Base-by-base conservation (phyloP, 2,797 vertebrate species). In the Arnoldichthys spilopterus region DNA sequence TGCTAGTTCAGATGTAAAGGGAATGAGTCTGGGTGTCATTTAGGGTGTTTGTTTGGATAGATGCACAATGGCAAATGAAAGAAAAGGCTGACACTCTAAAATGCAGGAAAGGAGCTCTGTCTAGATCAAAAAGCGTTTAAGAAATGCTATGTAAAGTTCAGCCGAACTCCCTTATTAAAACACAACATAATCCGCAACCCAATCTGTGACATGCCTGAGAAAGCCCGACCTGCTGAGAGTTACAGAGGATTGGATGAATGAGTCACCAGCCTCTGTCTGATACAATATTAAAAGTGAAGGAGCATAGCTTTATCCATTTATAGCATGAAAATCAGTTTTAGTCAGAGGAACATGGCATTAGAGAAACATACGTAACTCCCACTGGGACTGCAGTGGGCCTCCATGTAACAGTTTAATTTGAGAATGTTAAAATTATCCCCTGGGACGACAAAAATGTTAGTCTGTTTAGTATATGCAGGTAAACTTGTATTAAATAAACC, bases 251-350 rank as follows among this genome's bases (percentile, higher is more conserved):
- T 76, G 24, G 28, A 51, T 80, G 68, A 78, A 63, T 78, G 71
- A 81, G 45, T 83, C 61, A 81, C 74, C 66, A 75, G 61, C 59
- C 47, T 26, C 24, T 49, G 67, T 76, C 64, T 75, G 72, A 67
- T 78, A 40, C 56, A 54, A 70, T 74, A 72, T 74, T 59, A 72
- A 78, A 74, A 77, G 63, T 74, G 66, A 66, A 63, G 64, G 71
- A 74, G 63, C 56, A 63, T 20, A 40, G 56, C 56, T 47, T 45
- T 77, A 66, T 77, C 54, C 70, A 77, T 82, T 69, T 82, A 63
- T 82, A 82, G 63, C 64, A 56, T 62, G 16, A 54, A 71, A 70
- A 53, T 76, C 80, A 45, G 54, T 61, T 56, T 45, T 77, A 64
- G 40, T 66, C 54, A 68, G 54, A 77, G 58, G 16, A 70, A 53